Evolutionary conservation across 2,113 vertebrate species (phyloP).

Genomic region (Grammomys dolichurus): DNA sequence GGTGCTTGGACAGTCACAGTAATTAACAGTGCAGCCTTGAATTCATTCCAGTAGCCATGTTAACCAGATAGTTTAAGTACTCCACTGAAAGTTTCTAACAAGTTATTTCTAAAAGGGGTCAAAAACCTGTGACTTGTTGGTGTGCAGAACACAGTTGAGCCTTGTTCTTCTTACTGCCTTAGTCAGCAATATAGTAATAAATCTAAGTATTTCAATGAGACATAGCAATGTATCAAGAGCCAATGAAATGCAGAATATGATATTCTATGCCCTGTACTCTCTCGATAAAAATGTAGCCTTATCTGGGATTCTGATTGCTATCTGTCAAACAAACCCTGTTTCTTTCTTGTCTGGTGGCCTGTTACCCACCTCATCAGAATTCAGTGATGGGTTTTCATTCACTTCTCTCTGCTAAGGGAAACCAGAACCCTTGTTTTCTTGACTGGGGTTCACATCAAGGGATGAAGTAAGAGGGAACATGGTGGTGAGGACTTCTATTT

Average conservation of each 20-base stretch:
- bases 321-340: not conserved
- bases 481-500: not conserved
- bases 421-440: not conserved
- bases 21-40: not conserved
- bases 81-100: not conserved
- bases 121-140: not conserved
- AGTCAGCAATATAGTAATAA: not conserved
- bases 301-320: not conserved
- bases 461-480: rapidly evolving
- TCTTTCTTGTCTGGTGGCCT: not conserved
- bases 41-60: not conserved
- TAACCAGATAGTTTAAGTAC: not conserved
- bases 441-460: not conserved
- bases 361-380: not conserved
- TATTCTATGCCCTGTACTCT: not conserved
- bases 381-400: not conserved
- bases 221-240: not conserved
- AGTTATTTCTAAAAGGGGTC: not conserved
- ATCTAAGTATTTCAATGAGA: not conserved
- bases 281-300: not conserved
- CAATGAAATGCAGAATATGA: not conserved
- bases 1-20: not conserved
- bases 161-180: not conserved
- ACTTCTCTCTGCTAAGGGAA: not conserved
- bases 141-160: not conserved